phyloP scores from a whole-genome alignment of 2,113 vertebrate genomes.

The Spermophilus dauricus region DNA sequence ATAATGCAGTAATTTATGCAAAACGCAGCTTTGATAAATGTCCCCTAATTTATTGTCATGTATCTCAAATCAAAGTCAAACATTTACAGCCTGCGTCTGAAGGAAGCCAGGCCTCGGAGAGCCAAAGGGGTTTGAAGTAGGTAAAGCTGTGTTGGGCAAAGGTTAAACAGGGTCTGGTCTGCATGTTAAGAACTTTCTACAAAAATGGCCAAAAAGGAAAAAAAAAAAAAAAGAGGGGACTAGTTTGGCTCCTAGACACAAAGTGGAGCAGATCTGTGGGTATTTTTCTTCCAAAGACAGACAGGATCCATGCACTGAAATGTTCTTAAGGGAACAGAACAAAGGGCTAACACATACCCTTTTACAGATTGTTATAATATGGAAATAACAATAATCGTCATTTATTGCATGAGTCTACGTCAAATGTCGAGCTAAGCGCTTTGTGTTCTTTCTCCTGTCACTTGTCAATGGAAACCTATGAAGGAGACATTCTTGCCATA shows the following conservation, averaged over 20 bases:
- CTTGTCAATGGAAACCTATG: background rate
- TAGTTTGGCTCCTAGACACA: conserved; percentile 67
- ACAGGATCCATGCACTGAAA: background rate
- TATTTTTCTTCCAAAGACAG: background rate
- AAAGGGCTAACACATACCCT: background rate
- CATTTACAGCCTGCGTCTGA: conserved; percentile 96
- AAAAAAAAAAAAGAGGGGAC: conserved; percentile 75
- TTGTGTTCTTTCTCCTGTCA: background rate
- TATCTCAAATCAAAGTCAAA: conserved; percentile 97
- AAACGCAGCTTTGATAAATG: conserved; percentile 96
- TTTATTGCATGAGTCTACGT: background rate
- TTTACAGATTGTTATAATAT: background rate
- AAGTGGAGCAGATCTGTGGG: conserved; percentile 51
- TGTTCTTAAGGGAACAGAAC: background rate
- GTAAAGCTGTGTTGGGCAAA: conserved; percentile 90
- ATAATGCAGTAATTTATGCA: conserved; percentile 96
- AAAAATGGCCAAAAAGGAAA: conserved; percentile 70
- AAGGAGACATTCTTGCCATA: background rate
- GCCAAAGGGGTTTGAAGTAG: conserved; percentile 86
- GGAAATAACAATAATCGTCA: background rate
- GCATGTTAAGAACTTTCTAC: conserved; percentile 89
- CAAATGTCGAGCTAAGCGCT: rapidly evolving
- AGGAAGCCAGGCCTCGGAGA: conserved; percentile 91
- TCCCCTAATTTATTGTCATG: conserved; percentile 97
- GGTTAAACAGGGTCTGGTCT: conserved; percentile 93